Base-by-base conservation (phyloP, 2,113 vertebrate genomes). In the Elephas maximus region DNA sequence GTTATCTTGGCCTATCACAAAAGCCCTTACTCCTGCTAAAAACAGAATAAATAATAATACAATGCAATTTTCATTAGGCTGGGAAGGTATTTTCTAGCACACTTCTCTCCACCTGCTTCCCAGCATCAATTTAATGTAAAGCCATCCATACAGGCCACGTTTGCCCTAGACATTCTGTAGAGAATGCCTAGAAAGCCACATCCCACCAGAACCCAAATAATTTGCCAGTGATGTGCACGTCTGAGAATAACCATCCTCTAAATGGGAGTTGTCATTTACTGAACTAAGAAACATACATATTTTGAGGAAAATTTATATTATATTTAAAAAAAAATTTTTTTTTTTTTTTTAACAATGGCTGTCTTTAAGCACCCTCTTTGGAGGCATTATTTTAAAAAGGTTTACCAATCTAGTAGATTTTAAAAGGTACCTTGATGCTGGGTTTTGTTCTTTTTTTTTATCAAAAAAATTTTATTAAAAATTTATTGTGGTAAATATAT, bases 1-100 rank as follows among this genome's bases (percentile, higher is more conserved):
- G 37, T 86, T 95, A 65, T 57, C 57, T 74, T 92, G 23, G 94
- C 71, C 62, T 69, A 44, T 63, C 77, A 80, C 67, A 96, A 82
- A 96, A 94, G 57, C 6, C 63, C 44, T 41, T 28, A 65, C 6
- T 51, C 51, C 20, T 60, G 80, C 33, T 60, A 78, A 60, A 30
- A 94, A 37, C n/a, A 88, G 26, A 71, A 37, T 44, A n/a, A 69
- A 33, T 37, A 48, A 94, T 37, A 91, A 83, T 21, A 74, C 17
- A 73, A 28, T 6, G 26, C 8, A 33, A 53, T 85, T 94, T 88
- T 69, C 20, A 0, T 73, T 76, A 8, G 53, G 44, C 33, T n/a
- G 30, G 24, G 18, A 80, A 4, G 30, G 37, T 21, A 10, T 26
- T 82, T 84, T 57, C 83, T 26, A 74, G 41, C n/a, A 48, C 0